Conservation (phyloP, 2,797 vertebrate genomes). For the Chrosomus eos region DNA sequence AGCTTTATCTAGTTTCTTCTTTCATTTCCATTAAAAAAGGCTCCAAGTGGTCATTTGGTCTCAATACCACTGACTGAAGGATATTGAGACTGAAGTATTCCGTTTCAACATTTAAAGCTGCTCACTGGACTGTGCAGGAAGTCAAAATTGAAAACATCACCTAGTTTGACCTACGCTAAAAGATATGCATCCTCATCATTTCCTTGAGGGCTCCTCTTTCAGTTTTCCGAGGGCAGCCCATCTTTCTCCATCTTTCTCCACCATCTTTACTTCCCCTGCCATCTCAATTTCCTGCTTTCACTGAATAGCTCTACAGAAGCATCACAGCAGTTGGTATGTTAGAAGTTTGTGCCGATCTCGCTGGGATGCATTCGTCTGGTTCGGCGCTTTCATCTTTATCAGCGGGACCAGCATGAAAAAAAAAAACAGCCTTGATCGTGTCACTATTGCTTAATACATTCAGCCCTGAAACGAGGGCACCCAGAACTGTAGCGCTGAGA, state of each 20-base stretch:
- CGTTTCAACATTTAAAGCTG: slow-evolving; percentile 42
- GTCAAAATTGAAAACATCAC: slow-evolving; percentile 49
- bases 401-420: slow-evolving; percentile 26
- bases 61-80: slow-evolving; percentile 4
- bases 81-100: slow-evolving; percentile 5
- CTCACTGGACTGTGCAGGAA: slow-evolving; percentile 41
- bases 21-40: slow-evolving; percentile 22
- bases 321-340: slow-evolving; percentile 37
- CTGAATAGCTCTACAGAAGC: slow-evolving; percentile 27
- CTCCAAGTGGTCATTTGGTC: slow-evolving; percentile 27
- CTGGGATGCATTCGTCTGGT: slow-evolving; percentile 3
- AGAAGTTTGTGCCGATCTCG: slow-evolving; percentile 35
- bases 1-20: slow-evolving; percentile 1
- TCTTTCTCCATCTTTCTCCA: slow-evolving; percentile 3
- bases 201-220: slow-evolving; percentile 35
- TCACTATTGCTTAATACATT: slow-evolving; percentile 39
- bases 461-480: slow-evolving; percentile 24
- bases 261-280: background rate
- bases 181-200: slow-evolving; percentile 35
- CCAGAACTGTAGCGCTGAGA: background rate
- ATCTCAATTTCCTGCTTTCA: slow-evolving; percentile 40
- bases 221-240: background rate
- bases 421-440: slow-evolving; percentile 44
- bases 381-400: slow-evolving; percentile 31
- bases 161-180: slow-evolving; percentile 35